Evolutionary conservation across 2,797 vertebrate genomes (phyloP).

Genomic region (Gambusia yucatana): DNA sequence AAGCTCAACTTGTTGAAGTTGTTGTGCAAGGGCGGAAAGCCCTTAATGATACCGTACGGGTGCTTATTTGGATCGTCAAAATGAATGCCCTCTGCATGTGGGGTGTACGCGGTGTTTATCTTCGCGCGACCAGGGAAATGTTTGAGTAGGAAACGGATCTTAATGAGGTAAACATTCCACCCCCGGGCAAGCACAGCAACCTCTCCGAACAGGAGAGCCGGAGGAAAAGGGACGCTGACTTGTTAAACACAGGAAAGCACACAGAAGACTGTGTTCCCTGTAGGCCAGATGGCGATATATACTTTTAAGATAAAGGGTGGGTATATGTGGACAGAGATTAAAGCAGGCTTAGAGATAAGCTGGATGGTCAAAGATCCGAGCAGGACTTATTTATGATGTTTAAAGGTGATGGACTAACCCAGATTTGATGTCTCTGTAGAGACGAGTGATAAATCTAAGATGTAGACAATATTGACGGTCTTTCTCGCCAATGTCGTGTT

Average conservation of each 20-base stretch:
- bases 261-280: background rate
- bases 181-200: conserved; percentile 34
- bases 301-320: conserved; percentile 31
- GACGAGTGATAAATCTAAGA: conserved; percentile 1
- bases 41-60: conserved; percentile 7
- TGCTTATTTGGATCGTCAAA: conserved; percentile 33
- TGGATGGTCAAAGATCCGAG: conserved; percentile 10
- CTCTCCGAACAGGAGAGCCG: conserved; percentile 31
- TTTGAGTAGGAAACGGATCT: conserved; percentile 41
- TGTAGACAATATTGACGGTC: background rate
- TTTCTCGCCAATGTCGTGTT: background rate
- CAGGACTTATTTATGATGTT: conserved; percentile 33
- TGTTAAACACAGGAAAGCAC: conserved; percentile 33
- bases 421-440: conserved; percentile 14
- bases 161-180: conserved; percentile 37
- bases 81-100: conserved; percentile 14
- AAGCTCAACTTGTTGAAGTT: conserved; percentile 6
- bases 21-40: conserved; percentile 18
- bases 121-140: conserved; percentile 36
- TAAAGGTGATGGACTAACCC: conserved; percentile 37
- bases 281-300: conserved; percentile 43
- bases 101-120: conserved; percentile 27
- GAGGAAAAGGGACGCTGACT: conserved; percentile 23
- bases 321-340: conserved; percentile 47
- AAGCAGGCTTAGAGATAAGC: conserved; percentile 37